phyloP scores from a whole-genome alignment of 1,140 invertebrate genomes.

The Lasioglossum albipes region DNA sequence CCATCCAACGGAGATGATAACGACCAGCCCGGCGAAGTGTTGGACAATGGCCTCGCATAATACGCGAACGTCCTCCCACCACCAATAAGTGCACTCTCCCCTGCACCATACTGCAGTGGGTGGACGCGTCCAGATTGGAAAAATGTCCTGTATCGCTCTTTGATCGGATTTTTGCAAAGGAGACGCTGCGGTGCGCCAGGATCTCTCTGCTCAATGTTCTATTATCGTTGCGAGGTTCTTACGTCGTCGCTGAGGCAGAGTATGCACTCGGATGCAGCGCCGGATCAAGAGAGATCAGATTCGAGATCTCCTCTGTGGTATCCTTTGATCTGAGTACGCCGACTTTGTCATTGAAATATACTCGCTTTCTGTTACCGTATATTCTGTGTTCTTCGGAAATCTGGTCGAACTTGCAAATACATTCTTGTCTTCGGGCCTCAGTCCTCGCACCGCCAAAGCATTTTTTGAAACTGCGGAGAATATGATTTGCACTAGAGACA shows the following conservation, averaged over 20 bases:
- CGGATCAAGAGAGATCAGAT: too few relatives aligned
- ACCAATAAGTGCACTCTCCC: too few relatives aligned
- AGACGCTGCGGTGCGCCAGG: background rate
- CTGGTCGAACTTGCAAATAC: too few relatives aligned
- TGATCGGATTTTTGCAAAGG: constrained; percentile 7
- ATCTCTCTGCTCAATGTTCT: background rate
- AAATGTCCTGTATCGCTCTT: constrained; percentile 10
- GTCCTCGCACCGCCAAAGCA: too few relatives aligned
- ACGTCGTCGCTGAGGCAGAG: background rate
- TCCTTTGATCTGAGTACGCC: too few relatives aligned
- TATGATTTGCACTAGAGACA: too few relatives aligned
- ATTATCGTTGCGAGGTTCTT: background rate
- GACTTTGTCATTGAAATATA: too few relatives aligned
- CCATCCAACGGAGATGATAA: constrained; percentile 48
- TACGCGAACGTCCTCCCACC: constrained; percentile 7
- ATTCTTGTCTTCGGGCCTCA: background rate
- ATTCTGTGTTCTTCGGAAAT: too few relatives aligned
- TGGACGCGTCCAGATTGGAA: constrained; percentile 23
- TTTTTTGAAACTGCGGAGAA: too few relatives aligned
- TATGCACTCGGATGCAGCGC: background rate
- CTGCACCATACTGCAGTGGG: background rate
- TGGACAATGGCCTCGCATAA: constrained; percentile 40
- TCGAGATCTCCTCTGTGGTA: too few relatives aligned
- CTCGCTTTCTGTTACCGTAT: too few relatives aligned
- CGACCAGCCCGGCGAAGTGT: constrained; percentile 18